Conservation (phyloP, 2,888 invertebrate species). For the Lysandra bellargus region DNA sequence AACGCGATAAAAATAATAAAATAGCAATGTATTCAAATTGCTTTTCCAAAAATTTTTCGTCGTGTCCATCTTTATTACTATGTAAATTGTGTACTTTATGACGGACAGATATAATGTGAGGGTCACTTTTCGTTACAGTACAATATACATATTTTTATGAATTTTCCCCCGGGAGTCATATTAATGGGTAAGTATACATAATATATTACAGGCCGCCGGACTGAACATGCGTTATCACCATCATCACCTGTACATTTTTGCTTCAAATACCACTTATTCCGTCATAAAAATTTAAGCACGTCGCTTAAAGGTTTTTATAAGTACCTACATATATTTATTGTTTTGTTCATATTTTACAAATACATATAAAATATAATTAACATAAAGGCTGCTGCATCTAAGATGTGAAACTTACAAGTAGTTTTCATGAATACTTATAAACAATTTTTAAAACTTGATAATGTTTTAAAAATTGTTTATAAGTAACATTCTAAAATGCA, state of each 20-base stretch:
- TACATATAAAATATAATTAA: no score
- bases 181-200: no score
- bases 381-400: no score
- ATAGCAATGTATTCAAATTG: slow-evolving; percentile 19
- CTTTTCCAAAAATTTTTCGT: not conserved
- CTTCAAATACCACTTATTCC: not conserved
- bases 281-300: no score
- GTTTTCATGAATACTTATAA: no score
- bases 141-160: slow-evolving; percentile 4
- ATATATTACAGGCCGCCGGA: not conserved
- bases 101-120: not conserved
- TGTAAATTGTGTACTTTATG: slow-evolving; percentile 27
- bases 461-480: no score
- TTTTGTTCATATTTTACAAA: not conserved
- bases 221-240: not conserved
- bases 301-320: not conserved
- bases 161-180: not conserved
- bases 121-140: slow-evolving; percentile 14
- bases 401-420: not conserved
- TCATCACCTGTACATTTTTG: not conserved
- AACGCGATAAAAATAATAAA: not conserved
- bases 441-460: no score
- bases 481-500: no score
- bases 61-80: slow-evolving; percentile 26
- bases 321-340: not conserved